Conservation (phyloP, 2,113 vertebrate species). For the Aviceda subcristata region DNA sequence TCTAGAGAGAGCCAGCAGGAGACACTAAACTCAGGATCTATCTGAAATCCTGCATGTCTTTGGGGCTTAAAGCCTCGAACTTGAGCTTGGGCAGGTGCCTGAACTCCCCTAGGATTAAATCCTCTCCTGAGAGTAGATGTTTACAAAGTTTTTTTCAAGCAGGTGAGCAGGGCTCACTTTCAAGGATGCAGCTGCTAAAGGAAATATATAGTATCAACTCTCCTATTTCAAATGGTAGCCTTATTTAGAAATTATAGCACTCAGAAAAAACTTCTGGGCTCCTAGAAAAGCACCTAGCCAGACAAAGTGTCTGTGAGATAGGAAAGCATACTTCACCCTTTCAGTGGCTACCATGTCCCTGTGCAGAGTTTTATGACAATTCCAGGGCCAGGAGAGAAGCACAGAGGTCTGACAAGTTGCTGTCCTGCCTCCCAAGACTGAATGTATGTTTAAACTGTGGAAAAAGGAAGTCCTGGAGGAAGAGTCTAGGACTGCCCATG, state of each 20-base stretch:
- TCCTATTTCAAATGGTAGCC: neutral
- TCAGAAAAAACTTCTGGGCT: neutral
- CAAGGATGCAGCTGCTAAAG: neutral
- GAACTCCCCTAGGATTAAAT: neutral
- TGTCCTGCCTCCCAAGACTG: neutral
- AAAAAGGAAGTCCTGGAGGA: neutral
- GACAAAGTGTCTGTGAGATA: neutral
- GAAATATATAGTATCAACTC: neutral
- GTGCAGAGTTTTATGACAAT: neutral
- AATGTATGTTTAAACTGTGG: neutral
- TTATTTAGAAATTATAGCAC: neutral
- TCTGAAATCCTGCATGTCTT: neutral
- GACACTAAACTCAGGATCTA: neutral
- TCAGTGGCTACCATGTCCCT: neutral
- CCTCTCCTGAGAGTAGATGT: neutral
- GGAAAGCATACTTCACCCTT: neutral
- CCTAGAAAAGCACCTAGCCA: neutral
- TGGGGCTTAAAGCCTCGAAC: neutral
- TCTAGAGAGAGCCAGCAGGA: neutral
- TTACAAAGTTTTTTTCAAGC: neutral
- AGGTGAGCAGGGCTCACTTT: neutral
- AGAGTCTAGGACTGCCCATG: accelerated
- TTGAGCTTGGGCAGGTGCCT: neutral
- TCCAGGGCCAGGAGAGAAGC: neutral
- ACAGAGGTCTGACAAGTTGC: neutral